Conservation (phyloP, 2,797 vertebrate species). For the Echeneis naucrates region DNA sequence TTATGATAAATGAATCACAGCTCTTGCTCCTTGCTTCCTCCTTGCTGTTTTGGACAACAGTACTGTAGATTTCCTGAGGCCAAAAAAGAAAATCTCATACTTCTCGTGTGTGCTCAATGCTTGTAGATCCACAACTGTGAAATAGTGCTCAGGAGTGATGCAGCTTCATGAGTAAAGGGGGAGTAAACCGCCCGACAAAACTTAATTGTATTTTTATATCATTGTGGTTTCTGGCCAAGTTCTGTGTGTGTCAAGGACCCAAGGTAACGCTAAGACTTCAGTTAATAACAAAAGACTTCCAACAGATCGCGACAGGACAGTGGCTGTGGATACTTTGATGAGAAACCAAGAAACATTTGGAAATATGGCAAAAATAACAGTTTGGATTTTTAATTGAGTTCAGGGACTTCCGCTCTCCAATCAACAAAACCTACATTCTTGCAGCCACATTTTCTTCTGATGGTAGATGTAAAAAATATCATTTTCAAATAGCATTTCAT, state of each 20-base stretch:
- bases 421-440: neutral
- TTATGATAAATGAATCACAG: constrained; percentile 19
- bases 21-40: too few relatives aligned
- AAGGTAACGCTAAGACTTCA: constrained; percentile 63
- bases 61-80: constrained; percentile 19
- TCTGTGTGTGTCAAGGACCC: constrained; percentile 67
- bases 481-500: neutral
- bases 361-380: constrained; percentile 16
- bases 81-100: constrained; percentile 18
- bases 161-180: constrained; percentile 60
- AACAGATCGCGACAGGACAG: constrained; percentile 53
- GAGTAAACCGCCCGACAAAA: too few relatives aligned
- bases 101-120: constrained; percentile 42
- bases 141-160: constrained; percentile 60
- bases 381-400: constrained; percentile 11
- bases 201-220: too few relatives aligned
- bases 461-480: neutral
- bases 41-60: neutral
- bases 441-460: neutral
- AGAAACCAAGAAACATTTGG: constrained; percentile 53
- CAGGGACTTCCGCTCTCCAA: neutral
- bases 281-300: constrained; percentile 70
- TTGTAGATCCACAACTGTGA: constrained; percentile 50
- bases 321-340: constrained; percentile 59
- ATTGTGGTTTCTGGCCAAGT: constrained; percentile 76